A percentile compares a stretch with the other conserved stretches of the same genome.
phyloP scores from a whole-genome alignment of 2,113 vertebrate genomes.

The Pseudopipra pipra region DNA sequence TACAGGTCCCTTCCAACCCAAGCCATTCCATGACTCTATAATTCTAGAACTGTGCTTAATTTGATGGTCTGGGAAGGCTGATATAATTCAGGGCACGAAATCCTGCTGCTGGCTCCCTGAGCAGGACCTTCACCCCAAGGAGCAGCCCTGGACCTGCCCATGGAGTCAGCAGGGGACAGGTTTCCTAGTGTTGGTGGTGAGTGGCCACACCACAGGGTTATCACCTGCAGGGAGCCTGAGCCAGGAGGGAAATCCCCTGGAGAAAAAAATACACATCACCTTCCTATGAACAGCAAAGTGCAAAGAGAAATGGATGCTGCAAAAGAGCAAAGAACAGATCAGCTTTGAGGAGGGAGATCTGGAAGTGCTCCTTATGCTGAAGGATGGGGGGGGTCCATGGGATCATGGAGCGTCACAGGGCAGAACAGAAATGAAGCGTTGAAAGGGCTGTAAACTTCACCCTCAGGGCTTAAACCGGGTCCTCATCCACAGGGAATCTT shows the following conservation, averaged over 20 bases:
- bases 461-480: not conserved
- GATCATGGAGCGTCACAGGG: fast-evolving
- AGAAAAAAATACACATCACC: not conserved
- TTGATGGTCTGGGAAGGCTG: not conserved
- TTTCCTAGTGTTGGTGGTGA: not conserved
- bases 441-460: not conserved
- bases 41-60: not conserved
- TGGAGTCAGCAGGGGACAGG: not conserved
- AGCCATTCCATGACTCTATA: not conserved
- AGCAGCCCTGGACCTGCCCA: not conserved
- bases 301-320: not conserved
- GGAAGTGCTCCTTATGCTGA: fast-evolving
- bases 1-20: not conserved
- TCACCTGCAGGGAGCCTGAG: not conserved
- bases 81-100: not conserved
- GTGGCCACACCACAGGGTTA: too few species aligned
- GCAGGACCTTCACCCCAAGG: not conserved
- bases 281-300: not conserved
- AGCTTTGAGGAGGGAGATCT: not conserved
- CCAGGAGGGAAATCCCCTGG: fast-evolving
- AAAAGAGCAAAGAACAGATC: not conserved
- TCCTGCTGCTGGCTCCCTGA: not conserved
- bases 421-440: not conserved
- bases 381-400: fast-evolving
- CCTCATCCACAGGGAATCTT: not conserved